Base-by-base conservation (phyloP, 2,888 invertebrate genomes). In the Thymelicus lineola region DNA sequence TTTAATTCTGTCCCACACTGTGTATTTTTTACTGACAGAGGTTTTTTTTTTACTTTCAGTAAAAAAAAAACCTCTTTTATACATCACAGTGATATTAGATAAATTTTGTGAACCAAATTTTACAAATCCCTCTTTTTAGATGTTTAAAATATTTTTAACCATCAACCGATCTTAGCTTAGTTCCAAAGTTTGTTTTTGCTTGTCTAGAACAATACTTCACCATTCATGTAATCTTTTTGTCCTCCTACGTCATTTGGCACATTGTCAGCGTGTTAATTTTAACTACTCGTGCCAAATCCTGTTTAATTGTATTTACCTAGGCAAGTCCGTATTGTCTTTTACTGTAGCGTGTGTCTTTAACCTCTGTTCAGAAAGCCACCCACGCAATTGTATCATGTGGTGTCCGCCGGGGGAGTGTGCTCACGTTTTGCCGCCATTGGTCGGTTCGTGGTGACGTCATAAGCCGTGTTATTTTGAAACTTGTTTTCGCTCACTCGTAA, bases 331-430 rank as follows among this genome's bases (percentile, higher is more conserved):
- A 42, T 42, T 76, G 14, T 36, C 12, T 20, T 57, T 57, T 36
- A 36, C 73, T 75, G 76, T 5, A 12, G 20, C 10, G 53, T 81
- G 86, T 81, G 86, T 82, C 85, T 88, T 84, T 86, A 86, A 89
- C 87, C 87, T 88, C 84, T 80, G 77, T 87, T 88, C 84, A 80
- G 77, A 65, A 73, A 55, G 7, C 36, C 7, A 63, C 62, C 50
- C 59, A 59, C 69, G 69, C 72, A 68, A 73, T 79, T 75, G 73
- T 78, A 83, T 86, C 85, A 84, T 81, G 83, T 82, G 81, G 78
- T 82, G 82, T 80, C 75, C 75, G 75, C 79, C 78, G 85, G 84
- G 88, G 92, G 93, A 91, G 90, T 92, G 91, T 75, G 83, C 79
- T 75, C 77, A 81, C 76, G 76, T 71, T 63, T 69, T 59, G 71